Percentiles rank a stretch among this genome's conserved stretches.
Evolutionary conservation across 2,888 invertebrate species (phyloP).

Genomic region (Limnephilus rhombicus): DNA sequence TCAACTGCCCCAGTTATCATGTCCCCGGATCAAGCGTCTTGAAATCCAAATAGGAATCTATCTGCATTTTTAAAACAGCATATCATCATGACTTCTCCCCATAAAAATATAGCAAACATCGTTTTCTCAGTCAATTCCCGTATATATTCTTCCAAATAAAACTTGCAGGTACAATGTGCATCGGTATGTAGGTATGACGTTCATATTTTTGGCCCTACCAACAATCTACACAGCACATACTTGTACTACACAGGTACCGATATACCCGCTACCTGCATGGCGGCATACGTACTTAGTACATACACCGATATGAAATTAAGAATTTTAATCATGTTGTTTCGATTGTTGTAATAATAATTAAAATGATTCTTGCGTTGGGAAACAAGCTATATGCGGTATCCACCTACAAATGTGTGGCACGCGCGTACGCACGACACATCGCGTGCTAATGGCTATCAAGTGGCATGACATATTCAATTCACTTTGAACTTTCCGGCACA

Average conservation of each 20-base stretch:
- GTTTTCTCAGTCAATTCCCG: too few species aligned
- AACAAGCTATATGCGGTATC: background rate
- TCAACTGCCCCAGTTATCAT: too few species aligned
- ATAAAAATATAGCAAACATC: too few species aligned
- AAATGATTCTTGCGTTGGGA: background rate
- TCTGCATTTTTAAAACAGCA: too few species aligned
- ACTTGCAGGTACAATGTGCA: background rate
- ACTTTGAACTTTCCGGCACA: constrained; percentile 43
- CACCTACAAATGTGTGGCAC: background rate
- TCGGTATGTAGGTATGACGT: background rate
- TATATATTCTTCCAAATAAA: background rate
- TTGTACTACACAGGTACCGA: background rate
- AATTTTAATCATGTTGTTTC: background rate
- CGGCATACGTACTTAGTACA: background rate
- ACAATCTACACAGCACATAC: background rate
- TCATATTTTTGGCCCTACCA: background rate
- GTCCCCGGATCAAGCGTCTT: too few species aligned
- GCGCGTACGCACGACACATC: constrained; percentile 37
- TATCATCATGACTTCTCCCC: too few species aligned
- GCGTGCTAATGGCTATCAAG: constrained; percentile 3
- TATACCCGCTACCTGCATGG: background rate
- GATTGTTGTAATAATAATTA: background rate
- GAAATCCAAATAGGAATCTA: too few species aligned
- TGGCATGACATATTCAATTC: constrained; percentile 15
- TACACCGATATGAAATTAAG: background rate